Conservation (phyloP, 2,113 vertebrate species). For the Okapia johnstoni region DNA sequence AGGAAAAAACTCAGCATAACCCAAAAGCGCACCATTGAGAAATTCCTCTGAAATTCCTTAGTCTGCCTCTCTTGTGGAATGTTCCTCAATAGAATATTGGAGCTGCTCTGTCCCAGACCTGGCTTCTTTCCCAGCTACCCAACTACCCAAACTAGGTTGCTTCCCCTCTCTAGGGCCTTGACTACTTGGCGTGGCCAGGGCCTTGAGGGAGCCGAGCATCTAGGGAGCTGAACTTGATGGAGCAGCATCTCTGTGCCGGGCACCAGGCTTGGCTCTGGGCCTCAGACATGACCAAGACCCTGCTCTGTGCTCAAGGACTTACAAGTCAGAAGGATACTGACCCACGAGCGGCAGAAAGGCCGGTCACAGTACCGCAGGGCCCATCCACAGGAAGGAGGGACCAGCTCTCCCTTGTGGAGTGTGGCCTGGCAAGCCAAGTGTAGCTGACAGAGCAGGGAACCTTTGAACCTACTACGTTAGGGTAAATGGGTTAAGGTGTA, state of each 20-base stretch:
- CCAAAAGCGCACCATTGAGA: slow-evolving; percentile 34
- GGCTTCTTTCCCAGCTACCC: slow-evolving; percentile 4
- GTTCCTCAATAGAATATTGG: neutral
- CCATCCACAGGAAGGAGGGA: neutral
- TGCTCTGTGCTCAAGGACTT: neutral
- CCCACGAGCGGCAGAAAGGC: neutral
- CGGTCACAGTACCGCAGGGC: neutral
- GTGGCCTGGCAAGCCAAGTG: neutral
- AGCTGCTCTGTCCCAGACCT: neutral
- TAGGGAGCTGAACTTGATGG: neutral
- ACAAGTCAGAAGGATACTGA: neutral
- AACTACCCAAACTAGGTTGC: neutral
- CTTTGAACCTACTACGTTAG: neutral
- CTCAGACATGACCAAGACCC: neutral
- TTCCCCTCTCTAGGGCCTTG: neutral
- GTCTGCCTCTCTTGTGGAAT: neutral
- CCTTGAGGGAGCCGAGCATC: neutral
- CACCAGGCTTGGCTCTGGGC: neutral
- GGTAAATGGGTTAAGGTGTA: neutral
- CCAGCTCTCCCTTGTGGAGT: neutral
- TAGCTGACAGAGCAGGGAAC: neutral
- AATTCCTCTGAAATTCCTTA: slow-evolving; percentile 37
- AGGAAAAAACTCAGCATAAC: neutral
- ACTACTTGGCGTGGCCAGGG: neutral
- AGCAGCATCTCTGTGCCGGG: neutral